Percentiles rank a stretch among this genome's conserved stretches.
Evolutionary conservation across 2,113 vertebrate species (phyloP).

Genomic region (Istiophorus platypterus): DNA sequence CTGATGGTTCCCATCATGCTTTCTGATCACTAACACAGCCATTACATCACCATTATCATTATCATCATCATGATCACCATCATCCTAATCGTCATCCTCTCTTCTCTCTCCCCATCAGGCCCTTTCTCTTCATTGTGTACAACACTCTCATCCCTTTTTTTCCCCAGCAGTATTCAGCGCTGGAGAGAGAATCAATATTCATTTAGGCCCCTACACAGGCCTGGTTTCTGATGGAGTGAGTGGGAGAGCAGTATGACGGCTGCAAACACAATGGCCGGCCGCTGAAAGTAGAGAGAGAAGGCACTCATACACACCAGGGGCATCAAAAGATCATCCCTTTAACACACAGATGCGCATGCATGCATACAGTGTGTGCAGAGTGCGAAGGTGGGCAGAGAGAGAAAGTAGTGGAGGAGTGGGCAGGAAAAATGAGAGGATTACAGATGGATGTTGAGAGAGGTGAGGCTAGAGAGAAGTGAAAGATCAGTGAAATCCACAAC

Average conservation of each 20-base stretch:
- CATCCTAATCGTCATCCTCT: conserved; percentile 74
- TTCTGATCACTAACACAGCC: conserved; percentile 75
- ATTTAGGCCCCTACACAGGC: conserved; percentile 79
- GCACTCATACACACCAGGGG: conserved; percentile 71
- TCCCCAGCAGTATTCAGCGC: conserved; percentile 71
- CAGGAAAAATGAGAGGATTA: conserved; percentile 72
- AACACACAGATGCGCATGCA: conserved; percentile 52
- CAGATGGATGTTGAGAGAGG: conserved; percentile 75
- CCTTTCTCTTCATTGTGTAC: conserved; percentile 71
- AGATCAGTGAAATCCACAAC: conserved; percentile 77
- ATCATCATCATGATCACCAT: conserved; percentile 76
- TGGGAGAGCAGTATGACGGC: conserved; percentile 77
- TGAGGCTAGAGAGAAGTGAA: conserved; percentile 74
- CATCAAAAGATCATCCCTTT: conserved; percentile 78
- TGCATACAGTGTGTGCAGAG: background rate
- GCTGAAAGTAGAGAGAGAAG: conserved; percentile 72
- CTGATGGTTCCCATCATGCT: conserved; percentile 73
- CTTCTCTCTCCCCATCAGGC: conserved; percentile 66
- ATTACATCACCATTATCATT: conserved; percentile 81
- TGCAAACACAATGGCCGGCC: conserved; percentile 70
- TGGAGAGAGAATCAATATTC: conserved; percentile 84
- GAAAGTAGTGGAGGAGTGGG: conserved; percentile 68
- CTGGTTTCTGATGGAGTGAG: conserved; percentile 80
- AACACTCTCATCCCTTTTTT: conserved; percentile 60
- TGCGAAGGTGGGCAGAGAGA: conserved; percentile 64